phyloP scores from a whole-genome alignment of 2,113 vertebrate genomes.

The Hippopotamus amphibius region DNA sequence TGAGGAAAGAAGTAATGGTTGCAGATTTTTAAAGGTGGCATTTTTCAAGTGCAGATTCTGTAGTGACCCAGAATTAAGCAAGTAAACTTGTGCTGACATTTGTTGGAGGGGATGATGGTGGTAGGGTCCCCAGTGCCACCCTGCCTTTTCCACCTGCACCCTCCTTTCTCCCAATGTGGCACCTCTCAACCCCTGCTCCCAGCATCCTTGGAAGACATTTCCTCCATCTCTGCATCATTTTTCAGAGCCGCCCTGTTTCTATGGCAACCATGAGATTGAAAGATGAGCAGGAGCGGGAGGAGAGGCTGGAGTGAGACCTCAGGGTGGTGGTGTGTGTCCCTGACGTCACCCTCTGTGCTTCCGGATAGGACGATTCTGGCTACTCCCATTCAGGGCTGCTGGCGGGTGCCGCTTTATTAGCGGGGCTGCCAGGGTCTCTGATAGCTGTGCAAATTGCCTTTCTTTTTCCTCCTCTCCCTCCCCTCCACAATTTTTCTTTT shows the following conservation, averaged over 20 bases:
- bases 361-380: slow-evolving; percentile 88
- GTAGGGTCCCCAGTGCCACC: not conserved
- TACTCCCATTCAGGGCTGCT: slow-evolving; percentile 86
- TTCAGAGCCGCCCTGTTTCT: slow-evolving; percentile 88
- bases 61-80: not conserved
- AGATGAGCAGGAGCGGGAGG: slow-evolving; percentile 85
- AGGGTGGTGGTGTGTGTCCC: slow-evolving; percentile 87
- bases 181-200: slow-evolving; percentile 46
- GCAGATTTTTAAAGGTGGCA: not conserved
- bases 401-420: slow-evolving; percentile 80
- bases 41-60: not conserved
- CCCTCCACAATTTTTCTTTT: not conserved
- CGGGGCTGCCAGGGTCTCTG: slow-evolving; percentile 35
- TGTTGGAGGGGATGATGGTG: not conserved
- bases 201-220: slow-evolving; percentile 80
- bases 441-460: slow-evolving; percentile 74
- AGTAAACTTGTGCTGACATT: not conserved
- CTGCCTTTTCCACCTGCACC: not conserved
- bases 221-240: slow-evolving; percentile 83
- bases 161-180: not conserved
- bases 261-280: slow-evolving; percentile 92
- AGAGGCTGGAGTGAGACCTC: slow-evolving; percentile 81
- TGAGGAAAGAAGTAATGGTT: not conserved
- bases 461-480: slow-evolving; percentile 13
- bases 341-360: slow-evolving; percentile 82